These are phyloP conservation scores for Melanotaenia parkinsoni DNA, from an alignment of 2,797 vertebrate species.

Conservation along the genomic window DNA sequence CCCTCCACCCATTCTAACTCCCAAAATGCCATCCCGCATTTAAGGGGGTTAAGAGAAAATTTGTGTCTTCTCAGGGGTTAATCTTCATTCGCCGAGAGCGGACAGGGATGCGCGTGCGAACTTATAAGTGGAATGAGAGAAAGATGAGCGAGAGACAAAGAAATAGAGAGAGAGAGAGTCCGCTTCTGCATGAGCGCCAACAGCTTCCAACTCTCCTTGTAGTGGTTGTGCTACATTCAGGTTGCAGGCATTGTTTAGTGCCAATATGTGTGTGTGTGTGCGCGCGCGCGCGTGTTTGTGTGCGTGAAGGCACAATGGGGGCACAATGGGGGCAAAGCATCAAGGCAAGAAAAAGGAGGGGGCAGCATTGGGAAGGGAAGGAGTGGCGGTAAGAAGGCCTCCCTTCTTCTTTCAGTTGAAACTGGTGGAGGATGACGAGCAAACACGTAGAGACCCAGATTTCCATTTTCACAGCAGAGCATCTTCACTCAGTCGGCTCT, in stretches of 20 bases:
- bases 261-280: slow-evolving; percentile 25
- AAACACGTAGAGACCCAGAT: too few relatives aligned
- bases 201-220: slow-evolving; percentile 51
- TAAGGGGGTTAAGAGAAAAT: slow-evolving; percentile 57
- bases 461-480: too few relatives aligned
- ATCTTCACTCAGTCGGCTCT: too few relatives aligned
- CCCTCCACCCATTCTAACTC: not conserved
- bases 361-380: not conserved
- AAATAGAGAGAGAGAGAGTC: slow-evolving; percentile 14
- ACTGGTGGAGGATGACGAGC: not conserved
- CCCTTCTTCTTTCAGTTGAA: slow-evolving; percentile 9
- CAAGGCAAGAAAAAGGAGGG: slow-evolving; percentile 1
- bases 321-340: slow-evolving; percentile 68
- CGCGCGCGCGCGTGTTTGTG: slow-evolving; percentile 8
- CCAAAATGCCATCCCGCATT: slow-evolving; percentile 28
- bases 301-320: slow-evolving; percentile 24
- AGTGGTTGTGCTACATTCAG: slow-evolving; percentile 58
- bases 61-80: not conserved
- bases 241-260: slow-evolving; percentile 54
- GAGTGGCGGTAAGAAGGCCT: not conserved
- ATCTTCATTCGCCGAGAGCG: too few relatives aligned
- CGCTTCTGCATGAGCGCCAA: slow-evolving; percentile 27
- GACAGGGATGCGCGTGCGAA: slow-evolving; percentile 32
- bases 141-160: slow-evolving; percentile 15
- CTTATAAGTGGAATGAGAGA: slow-evolving; percentile 15